phyloP scores from a whole-genome alignment of 2,113 vertebrate genomes.

The Symphodus melops region DNA sequence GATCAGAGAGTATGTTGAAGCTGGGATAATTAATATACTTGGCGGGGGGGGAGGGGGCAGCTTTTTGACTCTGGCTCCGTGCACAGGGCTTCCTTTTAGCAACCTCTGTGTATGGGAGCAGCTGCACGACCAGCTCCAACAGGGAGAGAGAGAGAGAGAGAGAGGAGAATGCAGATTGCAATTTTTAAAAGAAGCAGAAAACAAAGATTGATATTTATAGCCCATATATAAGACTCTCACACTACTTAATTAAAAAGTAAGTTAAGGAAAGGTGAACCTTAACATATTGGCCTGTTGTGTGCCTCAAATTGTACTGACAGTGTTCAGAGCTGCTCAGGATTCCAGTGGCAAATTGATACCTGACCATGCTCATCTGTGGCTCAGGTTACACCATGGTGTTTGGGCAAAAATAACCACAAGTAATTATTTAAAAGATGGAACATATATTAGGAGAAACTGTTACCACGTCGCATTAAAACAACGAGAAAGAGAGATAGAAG shows the following conservation, averaged over 20 bases:
- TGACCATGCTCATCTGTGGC: slow-evolving; percentile 1
- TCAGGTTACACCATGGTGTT: background rate
- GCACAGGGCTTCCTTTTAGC: slow-evolving; percentile 42
- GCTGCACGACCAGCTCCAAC: slow-evolving; percentile 45
- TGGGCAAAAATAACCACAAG: slow-evolving; percentile 16
- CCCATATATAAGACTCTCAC: background rate
- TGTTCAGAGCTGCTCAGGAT: slow-evolving; percentile 11
- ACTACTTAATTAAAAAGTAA: background rate
- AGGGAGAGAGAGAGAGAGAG: slow-evolving; percentile 4
- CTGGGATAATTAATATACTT: slow-evolving; percentile 46
- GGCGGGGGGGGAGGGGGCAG: background rate
- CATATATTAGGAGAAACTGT: slow-evolving; percentile 10
- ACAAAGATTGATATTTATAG: background rate
- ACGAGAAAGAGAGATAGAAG: background rate
- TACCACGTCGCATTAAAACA: slow-evolving; percentile 22
- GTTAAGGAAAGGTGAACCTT: background rate
- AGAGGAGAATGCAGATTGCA: slow-evolving; percentile 9
- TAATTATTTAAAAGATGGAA: background rate
- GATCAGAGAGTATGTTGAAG: slow-evolving; percentile 41
- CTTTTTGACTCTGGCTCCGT: slow-evolving; percentile 27
- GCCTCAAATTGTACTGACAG: background rate
- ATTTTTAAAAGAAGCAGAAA: background rate
- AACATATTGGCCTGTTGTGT: background rate
- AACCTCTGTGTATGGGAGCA: slow-evolving; percentile 48
- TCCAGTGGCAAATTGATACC: background rate